Evolutionary conservation across 2,888 invertebrate species (phyloP), one percentile per base, ranked within the genome.

Genomic region (Napeogenes inachia): DNA sequence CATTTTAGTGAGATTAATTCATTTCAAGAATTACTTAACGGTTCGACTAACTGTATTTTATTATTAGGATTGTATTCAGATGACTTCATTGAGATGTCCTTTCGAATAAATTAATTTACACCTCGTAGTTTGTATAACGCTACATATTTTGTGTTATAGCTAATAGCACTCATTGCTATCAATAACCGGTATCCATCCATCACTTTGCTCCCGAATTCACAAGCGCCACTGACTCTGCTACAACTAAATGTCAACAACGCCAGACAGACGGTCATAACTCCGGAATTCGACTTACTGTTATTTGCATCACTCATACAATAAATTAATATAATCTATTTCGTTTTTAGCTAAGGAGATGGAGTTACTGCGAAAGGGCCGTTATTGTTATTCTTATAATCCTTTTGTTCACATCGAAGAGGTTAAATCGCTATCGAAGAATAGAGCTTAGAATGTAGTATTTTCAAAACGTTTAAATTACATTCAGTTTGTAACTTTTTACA

Each of bases 241-340:
- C 59, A 62, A 60, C 50, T 60, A 58, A 59, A 60, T 75, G 66
- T 77, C 79, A 79, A n/a, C n/a, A n/a, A n/a, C n/a, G n/a, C n/a
- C n/a, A 79, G 80, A 76, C 77, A 73, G 68, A 69, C 66, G 59
- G 62, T 54, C 69, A 73, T 74, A 73, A 71, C 67, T 70, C 67
- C 56, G 60, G 61, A 66, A 64, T 66, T 63, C 70, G 71, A 61
- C 59, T 70, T 73, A 74, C 75, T 70, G 74, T 73, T 75, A 75
- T 72, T 68, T 67, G 65, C 62, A 75, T 78, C 75, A 73, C 75
- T 76, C 77, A 57, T 59, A 45, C 55, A 59, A 61, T 57, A 59
- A 61, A 64, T 63, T 61, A 56, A 60, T 62, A 60, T 58, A 63
- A 65, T 59, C 63, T 54, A 58, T 58, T 56, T 54, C 56, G 42